Evolutionary conservation across 2,797 vertebrate species (phyloP).

Genomic region (Orientallactaga sibirica): DNA sequence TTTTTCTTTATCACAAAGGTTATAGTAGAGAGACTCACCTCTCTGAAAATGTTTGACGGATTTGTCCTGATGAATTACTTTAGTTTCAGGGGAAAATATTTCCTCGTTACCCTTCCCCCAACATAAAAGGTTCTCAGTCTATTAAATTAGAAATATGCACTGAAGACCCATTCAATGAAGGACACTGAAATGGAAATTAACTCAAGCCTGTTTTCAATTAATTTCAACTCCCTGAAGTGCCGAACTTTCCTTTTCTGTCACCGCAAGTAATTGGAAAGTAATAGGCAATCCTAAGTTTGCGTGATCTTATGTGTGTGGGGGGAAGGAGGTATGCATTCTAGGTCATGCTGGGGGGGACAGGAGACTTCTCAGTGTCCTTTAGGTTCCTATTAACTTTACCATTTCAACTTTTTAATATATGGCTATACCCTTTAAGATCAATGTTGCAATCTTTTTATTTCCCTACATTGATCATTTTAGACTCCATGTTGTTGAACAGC

Average conservation of each 20-base stretch:
- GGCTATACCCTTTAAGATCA: not conserved
- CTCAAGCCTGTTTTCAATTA: constrained; percentile 86
- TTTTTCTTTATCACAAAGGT: constrained; percentile 11
- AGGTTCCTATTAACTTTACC: constrained; percentile 35
- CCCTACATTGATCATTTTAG: constrained; percentile 37
- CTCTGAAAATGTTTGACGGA: constrained; percentile 51
- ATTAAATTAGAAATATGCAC: constrained; percentile 86
- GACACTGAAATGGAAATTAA: constrained; percentile 86
- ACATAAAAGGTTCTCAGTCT: constrained; percentile 76
- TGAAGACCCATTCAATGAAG: constrained; percentile 81
- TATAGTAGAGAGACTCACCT: not conserved
- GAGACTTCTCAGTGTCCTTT: not conserved
- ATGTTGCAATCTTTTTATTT: not conserved
- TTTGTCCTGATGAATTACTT: constrained; percentile 65
- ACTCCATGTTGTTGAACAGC: constrained; percentile 28
- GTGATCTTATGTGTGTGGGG: constrained; percentile 32
- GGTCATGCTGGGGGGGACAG: constrained; percentile 66
- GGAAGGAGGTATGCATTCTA: constrained; percentile 56
- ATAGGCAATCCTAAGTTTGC: constrained; percentile 71
- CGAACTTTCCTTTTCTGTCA: constrained; percentile 79
- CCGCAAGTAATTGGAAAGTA: constrained; percentile 82
- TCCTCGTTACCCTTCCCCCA: constrained; percentile 59
- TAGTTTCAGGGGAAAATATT: constrained; percentile 63
- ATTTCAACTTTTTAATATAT: constrained; percentile 22
- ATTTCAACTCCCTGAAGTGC: constrained; percentile 82